Evolutionary conservation across 1,140 invertebrate species (phyloP).

Genomic region (Hyphantria cunea): DNA sequence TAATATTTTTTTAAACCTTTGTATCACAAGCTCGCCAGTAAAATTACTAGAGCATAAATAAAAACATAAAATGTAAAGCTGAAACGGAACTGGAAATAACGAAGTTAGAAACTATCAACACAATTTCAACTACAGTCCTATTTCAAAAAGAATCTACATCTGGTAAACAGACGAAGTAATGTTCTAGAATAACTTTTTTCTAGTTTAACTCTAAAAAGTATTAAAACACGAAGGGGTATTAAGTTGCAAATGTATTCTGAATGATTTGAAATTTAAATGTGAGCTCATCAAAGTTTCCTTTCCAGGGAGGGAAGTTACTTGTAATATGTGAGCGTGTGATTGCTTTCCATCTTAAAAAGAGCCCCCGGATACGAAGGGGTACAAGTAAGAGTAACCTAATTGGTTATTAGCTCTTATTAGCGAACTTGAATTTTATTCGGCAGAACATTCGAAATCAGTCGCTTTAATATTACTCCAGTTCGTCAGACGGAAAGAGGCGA

Average conservation of each 20-base stretch:
- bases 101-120: not conserved
- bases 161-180: not conserved
- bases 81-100: not conserved
- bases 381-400: conserved; percentile 29
- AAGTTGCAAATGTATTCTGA: conserved; percentile 68
- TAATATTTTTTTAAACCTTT: too few species aligned
- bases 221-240: conserved; percentile 57
- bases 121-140: not conserved
- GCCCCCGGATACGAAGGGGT: conserved; percentile 5
- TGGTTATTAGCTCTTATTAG: conserved; percentile 33
- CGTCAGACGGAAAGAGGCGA: not conserved
- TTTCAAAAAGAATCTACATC: not conserved
- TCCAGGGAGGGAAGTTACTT: conserved; percentile 34
- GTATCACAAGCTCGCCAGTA: too few species aligned
- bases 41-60: too few species aligned
- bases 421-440: conserved; percentile 5
- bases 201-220: conserved; percentile 18
- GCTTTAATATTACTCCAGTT: conserved; percentile 3
- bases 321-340: conserved; percentile 42
- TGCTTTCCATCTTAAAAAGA: conserved; percentile 45
- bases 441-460: not conserved
- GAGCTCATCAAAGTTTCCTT: conserved; percentile 63
- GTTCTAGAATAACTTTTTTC: conserved; percentile 8
- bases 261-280: conserved; percentile 71
- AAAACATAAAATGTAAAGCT: too few species aligned